Evolutionary conservation across 1,140 invertebrate species (phyloP).

Genomic region (Drosophila punjabiensis): DNA sequence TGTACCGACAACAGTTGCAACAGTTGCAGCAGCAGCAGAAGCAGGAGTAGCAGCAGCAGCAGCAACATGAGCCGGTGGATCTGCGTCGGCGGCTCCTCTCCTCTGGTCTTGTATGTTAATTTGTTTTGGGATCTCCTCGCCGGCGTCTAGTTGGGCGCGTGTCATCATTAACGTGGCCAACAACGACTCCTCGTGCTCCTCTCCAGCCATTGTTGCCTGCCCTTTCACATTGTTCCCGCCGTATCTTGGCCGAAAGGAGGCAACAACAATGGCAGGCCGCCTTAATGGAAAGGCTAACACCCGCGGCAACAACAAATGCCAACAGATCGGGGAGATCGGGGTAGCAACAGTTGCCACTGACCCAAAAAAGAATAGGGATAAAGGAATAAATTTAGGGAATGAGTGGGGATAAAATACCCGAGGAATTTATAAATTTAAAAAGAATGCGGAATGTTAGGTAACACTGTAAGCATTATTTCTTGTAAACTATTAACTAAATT

Average conservation of each 20-base stretch:
- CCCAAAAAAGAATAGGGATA: constrained; percentile 58
- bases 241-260: constrained; percentile 41
- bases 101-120: constrained; percentile 76
- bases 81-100: constrained; percentile 49
- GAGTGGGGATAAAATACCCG: neutral
- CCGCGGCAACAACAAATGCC: constrained; percentile 73
- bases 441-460: neutral
- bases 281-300: constrained; percentile 76
- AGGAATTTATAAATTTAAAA: neutral
- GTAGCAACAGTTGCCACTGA: constrained; percentile 61
- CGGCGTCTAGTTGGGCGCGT: constrained; percentile 74
- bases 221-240: constrained; percentile 69
- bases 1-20: constrained; percentile 68
- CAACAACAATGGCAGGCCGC: constrained; percentile 62
- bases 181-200: constrained; percentile 25
- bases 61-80: constrained; percentile 48
- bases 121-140: constrained; percentile 73
- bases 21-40: constrained; percentile 21
- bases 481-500: neutral
- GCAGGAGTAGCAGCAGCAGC: constrained; percentile 6
- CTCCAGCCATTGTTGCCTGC: constrained; percentile 41
- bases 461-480: too few relatives aligned
- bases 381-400: neutral
- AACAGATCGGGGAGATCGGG: constrained; percentile 24
- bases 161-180: constrained; percentile 79